A percentile compares a stretch with the other conserved stretches of the same genome.
These are phyloP conservation scores for Toxotes jaculatrix DNA, from an alignment of 2,113 vertebrate genomes.

Conservation along the genomic window DNA sequence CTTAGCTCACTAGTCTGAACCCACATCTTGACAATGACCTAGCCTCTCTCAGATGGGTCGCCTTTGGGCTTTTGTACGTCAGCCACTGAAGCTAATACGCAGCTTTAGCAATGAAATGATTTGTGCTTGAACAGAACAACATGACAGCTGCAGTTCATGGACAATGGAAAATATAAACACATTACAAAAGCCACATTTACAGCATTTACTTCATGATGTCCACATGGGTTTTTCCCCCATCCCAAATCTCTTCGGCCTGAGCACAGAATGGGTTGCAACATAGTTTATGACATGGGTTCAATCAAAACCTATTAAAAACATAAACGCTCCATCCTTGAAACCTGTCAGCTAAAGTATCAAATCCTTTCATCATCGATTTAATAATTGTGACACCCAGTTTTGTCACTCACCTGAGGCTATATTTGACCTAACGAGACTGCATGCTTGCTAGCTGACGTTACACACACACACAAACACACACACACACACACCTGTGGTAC, in stretches of 20 bases:
- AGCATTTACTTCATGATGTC: constrained; percentile 46
- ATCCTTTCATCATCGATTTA: constrained; percentile 63
- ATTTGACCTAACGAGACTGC: constrained; percentile 59
- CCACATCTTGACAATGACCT: constrained; percentile 64
- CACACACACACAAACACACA: no score
- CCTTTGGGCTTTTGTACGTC: constrained; percentile 49
- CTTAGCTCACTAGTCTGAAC: constrained; percentile 63
- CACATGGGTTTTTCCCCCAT: constrained; percentile 38
- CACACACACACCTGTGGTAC: constrained; percentile 70
- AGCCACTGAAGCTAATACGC: constrained; percentile 15
- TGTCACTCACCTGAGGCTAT: constrained; percentile 48
- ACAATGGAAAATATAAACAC: constrained; percentile 50
- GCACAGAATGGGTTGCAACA: neutral
- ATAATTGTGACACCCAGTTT: constrained; percentile 56
- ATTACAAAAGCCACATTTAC: constrained; percentile 52
- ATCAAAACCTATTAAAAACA: constrained; percentile 26
- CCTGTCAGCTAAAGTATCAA: constrained; percentile 24
- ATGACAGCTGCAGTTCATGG: constrained; percentile 60
- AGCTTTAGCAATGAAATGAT: constrained; percentile 46
- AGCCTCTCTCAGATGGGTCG: constrained; percentile 32
- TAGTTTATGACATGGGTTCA: constrained; percentile 23
- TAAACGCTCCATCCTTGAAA: constrained; percentile 16
- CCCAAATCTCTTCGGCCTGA: constrained; percentile 13
- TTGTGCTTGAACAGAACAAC: constrained; percentile 48
- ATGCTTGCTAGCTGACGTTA: constrained; percentile 73